These are phyloP conservation scores for Vanessa tameamea DNA, from an alignment of 1,140 invertebrate species.

Conservation along the genomic window DNA sequence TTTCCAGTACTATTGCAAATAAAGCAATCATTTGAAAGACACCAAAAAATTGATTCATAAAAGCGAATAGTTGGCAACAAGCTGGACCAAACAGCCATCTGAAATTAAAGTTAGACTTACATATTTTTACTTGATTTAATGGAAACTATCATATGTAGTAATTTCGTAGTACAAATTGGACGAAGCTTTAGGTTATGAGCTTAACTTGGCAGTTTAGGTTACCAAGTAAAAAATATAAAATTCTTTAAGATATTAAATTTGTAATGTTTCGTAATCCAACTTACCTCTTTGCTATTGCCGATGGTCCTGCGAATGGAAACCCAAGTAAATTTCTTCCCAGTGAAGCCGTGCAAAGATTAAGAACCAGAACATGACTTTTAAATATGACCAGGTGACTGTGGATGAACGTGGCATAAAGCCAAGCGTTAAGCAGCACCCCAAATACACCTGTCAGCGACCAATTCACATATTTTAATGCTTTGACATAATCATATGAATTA, in stretches of 20 bases:
- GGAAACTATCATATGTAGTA: too few species aligned
- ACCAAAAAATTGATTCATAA: slow-evolving; percentile 79
- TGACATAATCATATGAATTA: slow-evolving; percentile 19
- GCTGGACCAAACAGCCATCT: slow-evolving; percentile 79
- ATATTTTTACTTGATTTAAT: not conserved
- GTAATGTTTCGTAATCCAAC: not conserved
- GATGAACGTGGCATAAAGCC: slow-evolving; percentile 79
- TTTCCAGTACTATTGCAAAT: slow-evolving; percentile 73
- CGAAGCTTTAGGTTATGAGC: too few species aligned
- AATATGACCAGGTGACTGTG: slow-evolving; percentile 78
- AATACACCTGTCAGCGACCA: slow-evolving; percentile 68
- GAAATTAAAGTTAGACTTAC: slow-evolving; percentile 42
- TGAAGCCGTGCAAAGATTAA: slow-evolving; percentile 78
- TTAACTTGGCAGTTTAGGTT: not conserved
- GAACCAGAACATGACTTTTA: slow-evolving; percentile 77
- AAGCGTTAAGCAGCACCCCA: slow-evolving; percentile 78
- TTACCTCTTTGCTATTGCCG: slow-evolving; percentile 78
- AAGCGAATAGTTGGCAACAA: slow-evolving; percentile 79
- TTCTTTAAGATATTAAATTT: not conserved
- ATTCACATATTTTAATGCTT: slow-evolving; percentile 33
- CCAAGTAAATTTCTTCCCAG: slow-evolving; percentile 75
- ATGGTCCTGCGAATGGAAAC: slow-evolving; percentile 78
- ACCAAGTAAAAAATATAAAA: not conserved
- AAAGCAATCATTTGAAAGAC: slow-evolving; percentile 78
- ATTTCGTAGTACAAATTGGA: too few species aligned